Evolutionary conservation across 2,113 vertebrate genomes (phyloP), one percentile per base, ranked within the genome.

Genomic region (Tyrannus savana): DNA sequence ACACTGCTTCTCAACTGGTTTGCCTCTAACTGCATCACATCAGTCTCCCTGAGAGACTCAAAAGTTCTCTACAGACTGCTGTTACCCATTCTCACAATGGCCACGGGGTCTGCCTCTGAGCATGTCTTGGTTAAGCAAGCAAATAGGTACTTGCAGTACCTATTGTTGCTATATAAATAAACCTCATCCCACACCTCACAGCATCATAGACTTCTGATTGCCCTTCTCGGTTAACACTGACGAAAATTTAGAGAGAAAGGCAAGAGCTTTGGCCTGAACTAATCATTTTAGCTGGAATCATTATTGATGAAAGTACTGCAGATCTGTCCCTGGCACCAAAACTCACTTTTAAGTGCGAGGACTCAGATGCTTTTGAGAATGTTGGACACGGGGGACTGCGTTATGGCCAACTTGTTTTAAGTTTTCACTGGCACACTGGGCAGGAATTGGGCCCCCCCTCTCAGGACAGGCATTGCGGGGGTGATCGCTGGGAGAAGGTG

Each of bases 381-480:
- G 31, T 22, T 19, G 31, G 75, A 35, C 58, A 16, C 7, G 9
- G 13, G 4, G 25, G 7, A 13, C 63, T 3, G 39, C 3, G 1
- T 46, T 49, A 21, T 0, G 1, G 67, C 53, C 55, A 80, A 55
- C 39, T 66, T 21, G 7, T 64, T 56, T 9, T 12, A 17, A 4
- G 0, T 3, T 52, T 52, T 4, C 24, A 0, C 21, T 0, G 18
- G 4, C 59, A 39, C 21, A 64, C 14, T 47, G 33, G 31, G 3
- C 3, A 12, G 58, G 41, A 68, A 11, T 0, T 1, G 8, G 28
- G 18, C 25, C 5, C 35, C 33, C 56, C 27, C 39, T 49, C 3
- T 4, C 62, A 41, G 39, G 23, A 31, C 23, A 16, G 35, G 67
- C 63, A 12, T 15, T 53, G 47, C 19, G 2, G 76, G 23, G 73